Percentiles rank a stretch among this genome's conserved stretches.
These are phyloP conservation scores for Pinctada fucata DNA, from an alignment of 2,888 invertebrate genomes.

Conservation along the genomic window DNA sequence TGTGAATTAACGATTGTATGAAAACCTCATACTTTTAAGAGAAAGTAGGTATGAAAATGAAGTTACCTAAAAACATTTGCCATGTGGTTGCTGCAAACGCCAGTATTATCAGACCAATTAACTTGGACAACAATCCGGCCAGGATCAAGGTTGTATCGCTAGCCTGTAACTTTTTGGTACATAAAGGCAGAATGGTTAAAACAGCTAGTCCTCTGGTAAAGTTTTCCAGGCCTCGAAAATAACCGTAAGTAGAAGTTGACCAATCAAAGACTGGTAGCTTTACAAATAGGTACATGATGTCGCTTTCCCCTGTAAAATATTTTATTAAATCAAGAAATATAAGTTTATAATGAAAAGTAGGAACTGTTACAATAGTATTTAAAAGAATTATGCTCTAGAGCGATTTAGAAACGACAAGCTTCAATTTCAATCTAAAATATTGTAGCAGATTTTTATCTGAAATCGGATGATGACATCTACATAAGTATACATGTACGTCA, in stretches of 20 bases:
- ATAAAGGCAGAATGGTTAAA: constrained; percentile 70
- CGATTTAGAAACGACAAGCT: too few relatives aligned
- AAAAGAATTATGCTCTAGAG: too few relatives aligned
- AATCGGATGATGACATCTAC: too few relatives aligned
- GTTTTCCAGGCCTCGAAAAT: constrained; percentile 79
- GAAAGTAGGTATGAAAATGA: not conserved
- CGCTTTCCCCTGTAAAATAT: constrained; percentile 83
- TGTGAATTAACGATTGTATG: not conserved
- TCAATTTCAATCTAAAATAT: too few relatives aligned
- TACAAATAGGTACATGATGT: constrained; percentile 86
- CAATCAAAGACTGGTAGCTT: constrained; percentile 84
- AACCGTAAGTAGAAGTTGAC: constrained; percentile 84
- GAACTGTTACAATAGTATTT: too few relatives aligned
- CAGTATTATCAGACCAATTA: constrained; percentile 70
- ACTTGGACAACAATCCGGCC: constrained; percentile 75
- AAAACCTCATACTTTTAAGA: not conserved
- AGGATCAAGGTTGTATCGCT: constrained; percentile 74
- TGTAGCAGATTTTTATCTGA: too few relatives aligned
- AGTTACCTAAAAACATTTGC: constrained; percentile 75
- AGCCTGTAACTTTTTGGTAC: constrained; percentile 51
- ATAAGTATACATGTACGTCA: too few relatives aligned
- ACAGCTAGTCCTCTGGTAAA: constrained; percentile 80
- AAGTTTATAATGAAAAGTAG: too few relatives aligned
- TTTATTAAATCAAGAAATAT: too few relatives aligned
- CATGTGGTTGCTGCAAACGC: constrained; percentile 70